Base-by-base conservation (phyloP, 2,797 vertebrate species). In the Onychomys arenicola region DNA sequence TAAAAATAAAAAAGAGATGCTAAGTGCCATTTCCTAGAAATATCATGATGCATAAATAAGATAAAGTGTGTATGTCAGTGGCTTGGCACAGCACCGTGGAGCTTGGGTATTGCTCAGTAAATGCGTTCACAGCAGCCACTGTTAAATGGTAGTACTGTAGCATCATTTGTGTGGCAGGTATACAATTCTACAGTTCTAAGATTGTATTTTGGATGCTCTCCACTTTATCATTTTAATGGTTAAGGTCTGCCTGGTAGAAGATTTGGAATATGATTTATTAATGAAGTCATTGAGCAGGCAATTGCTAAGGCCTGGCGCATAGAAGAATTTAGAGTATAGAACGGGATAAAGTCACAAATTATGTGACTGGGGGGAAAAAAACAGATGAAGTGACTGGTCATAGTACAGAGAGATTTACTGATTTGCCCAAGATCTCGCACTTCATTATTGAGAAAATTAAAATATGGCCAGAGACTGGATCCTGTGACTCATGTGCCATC, bases 391-490 rank as follows among this genome's bases (percentile, higher is more conserved):
- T n/a, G n/a, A 88, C n/a, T 77, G 25, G 23, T 82, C 71, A 80
- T 19, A 29, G 29, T 57, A 37, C 43, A 81, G 82, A 95, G 59
- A 93, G 46, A 82, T 76, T 17, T 40, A 73, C 57, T 34, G 84
- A 93, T 76, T 52, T 73, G 61, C 52, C 63, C 23, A 63, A 71
- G 65, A 57, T 90, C 71, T 92, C 55, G 55, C 32, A 73, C 40
- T 82, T 94, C 59, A 69, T 97, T 92, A 57, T 3, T 43, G 25
- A 90, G 69, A 75, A 82, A 93, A 80, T 93, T 78, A 85, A 95
- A 86, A 90, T 76, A 49, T 52, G n/a, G 19, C n/a, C 59, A 6
- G 69, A 49, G 90, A 59, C 27, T 23, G 81, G 5, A 49, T 76
- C 11, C 14, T 27, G 19, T 63, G 25, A 52, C 46, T 23, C 13